A percentile compares a stretch with the other conserved stretches of the same genome.
These are phyloP conservation scores for Cossypha polioptera DNA, from an alignment of 2,797 vertebrate genomes.

Conservation along the genomic window DNA sequence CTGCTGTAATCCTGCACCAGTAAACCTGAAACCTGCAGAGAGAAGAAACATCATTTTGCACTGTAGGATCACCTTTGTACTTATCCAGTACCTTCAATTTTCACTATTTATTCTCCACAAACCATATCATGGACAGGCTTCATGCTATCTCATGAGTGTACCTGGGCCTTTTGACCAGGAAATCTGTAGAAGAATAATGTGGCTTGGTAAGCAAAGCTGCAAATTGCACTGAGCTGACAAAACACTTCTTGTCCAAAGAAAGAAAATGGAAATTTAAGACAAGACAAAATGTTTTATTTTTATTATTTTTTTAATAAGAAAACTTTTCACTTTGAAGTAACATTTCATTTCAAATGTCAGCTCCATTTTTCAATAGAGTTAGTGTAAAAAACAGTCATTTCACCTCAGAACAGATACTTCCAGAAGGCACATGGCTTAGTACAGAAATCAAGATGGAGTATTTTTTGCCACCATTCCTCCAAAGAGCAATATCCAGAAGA, in stretches of 20 bases:
- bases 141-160: neutral
- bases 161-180: neutral
- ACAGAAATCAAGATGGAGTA: neutral
- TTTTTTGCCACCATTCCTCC: neutral
- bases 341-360: neutral
- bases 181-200: neutral
- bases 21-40: slow-evolving; percentile 87
- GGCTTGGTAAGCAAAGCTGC: neutral
- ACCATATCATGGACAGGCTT: neutral
- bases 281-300: neutral
- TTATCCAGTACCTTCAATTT: neutral
- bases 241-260: neutral
- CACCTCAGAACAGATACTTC: neutral
- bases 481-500: neutral
- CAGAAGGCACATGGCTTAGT: neutral
- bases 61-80: neutral
- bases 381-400: neutral
- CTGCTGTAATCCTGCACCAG: slow-evolving; percentile 90
- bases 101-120: neutral
- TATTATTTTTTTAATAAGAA: neutral
- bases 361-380: neutral
- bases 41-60: neutral
- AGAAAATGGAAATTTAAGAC: neutral
- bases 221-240: neutral
- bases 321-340: neutral